phyloP scores from a whole-genome alignment of 2,797 vertebrate genomes.

The Coccyzus lansbergi region DNA sequence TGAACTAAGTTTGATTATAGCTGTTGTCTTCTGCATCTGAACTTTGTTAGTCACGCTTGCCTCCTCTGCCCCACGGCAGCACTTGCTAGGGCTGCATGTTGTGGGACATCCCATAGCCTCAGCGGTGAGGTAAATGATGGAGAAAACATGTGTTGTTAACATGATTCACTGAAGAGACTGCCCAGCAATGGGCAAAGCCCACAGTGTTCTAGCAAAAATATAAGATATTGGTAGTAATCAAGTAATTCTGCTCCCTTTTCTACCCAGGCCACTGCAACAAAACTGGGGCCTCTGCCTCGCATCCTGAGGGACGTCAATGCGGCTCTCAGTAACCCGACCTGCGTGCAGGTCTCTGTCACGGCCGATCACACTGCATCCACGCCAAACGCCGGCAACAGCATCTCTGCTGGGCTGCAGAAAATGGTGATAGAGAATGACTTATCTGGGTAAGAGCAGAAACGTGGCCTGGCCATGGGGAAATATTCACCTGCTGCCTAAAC shows the following conservation, averaged over 20 bases:
- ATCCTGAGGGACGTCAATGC: constrained; percentile 93
- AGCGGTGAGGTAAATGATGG: not conserved
- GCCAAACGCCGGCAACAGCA: constrained; percentile 83
- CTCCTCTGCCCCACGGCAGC: not conserved
- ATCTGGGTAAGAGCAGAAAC: constrained; percentile 85
- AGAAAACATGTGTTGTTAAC: not conserved
- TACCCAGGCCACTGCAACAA: constrained; percentile 85
- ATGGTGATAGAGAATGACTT: constrained; percentile 97
- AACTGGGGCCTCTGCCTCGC: constrained; percentile 93
- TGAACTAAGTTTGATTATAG: not conserved
- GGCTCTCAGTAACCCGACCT: constrained; percentile 88
- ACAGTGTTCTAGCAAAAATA: not conserved
- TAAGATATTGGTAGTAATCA: not conserved
- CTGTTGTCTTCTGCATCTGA: not conserved
- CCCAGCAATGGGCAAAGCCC: not conserved
- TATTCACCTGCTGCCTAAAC: not conserved
- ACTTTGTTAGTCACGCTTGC: not conserved
- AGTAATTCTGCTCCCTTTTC: not conserved
- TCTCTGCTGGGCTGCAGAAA: constrained; percentile 94
- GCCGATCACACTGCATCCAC: constrained; percentile 84
- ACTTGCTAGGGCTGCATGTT: not conserved
- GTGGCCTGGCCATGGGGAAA: not conserved
- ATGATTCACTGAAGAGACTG: not conserved
- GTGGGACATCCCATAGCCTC: not conserved
- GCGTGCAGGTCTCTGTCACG: constrained; percentile 80